Evolutionary conservation across 2,888 invertebrate species (phyloP).

Genomic region (Agrotis clavis): DNA sequence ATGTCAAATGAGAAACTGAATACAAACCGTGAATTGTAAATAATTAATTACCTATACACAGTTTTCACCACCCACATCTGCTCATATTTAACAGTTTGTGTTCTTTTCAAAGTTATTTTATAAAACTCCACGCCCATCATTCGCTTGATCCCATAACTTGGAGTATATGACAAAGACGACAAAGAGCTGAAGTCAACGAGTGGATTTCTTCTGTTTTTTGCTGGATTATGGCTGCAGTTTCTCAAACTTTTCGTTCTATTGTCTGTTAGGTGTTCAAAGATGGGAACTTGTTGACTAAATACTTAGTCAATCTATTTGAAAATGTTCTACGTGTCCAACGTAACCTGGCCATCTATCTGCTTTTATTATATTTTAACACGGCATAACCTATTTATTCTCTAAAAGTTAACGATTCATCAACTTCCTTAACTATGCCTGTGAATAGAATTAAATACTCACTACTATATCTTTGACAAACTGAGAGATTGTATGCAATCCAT

Average conservation of each 20-base stretch:
- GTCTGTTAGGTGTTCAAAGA: background rate
- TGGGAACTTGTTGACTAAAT: background rate
- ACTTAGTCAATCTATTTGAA: background rate
- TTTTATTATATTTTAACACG: background rate
- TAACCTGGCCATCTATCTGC: background rate
- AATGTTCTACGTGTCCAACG: background rate
- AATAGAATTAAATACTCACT: slow-evolving; percentile 2
- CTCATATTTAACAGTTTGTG: background rate
- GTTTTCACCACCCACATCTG: too few species aligned
- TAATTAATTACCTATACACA: slow-evolving; percentile 8
- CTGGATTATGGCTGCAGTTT: background rate
- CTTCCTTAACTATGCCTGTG: background rate
- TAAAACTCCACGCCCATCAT: background rate
- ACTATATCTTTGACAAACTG: slow-evolving; percentile 2
- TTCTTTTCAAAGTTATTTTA: background rate
- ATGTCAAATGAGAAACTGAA: slow-evolving; percentile 3
- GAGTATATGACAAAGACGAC: background rate
- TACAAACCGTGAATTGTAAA: slow-evolving; percentile 4
- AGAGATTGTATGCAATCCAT: slow-evolving; percentile 8
- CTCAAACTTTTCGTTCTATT: background rate
- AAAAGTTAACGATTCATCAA: background rate
- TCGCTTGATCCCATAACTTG: background rate
- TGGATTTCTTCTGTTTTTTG: slow-evolving; percentile 1
- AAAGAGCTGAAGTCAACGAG: background rate
- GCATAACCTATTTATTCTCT: too few species aligned